These are phyloP conservation scores for Ptilorrhoa leucosticta DNA, from an alignment of 2,113 vertebrate species.

Conservation along the genomic window DNA sequence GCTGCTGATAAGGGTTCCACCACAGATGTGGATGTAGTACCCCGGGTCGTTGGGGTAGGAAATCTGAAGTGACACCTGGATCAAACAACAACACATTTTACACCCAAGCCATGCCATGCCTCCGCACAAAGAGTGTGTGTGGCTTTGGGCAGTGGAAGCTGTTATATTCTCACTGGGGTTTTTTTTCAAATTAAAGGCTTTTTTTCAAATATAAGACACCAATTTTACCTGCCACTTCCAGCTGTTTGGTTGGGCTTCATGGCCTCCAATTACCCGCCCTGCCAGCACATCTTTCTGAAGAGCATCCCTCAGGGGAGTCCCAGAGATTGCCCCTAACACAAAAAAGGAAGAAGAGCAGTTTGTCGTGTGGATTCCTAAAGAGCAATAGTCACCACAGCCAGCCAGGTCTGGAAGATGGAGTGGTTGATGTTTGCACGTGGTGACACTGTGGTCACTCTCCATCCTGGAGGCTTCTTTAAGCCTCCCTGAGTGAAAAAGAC, in stretches of 20 bases:
- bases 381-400: not conserved
- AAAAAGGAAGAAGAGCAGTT: not conserved
- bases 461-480: not conserved
- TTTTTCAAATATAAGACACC: not conserved
- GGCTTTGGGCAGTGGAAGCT: not conserved
- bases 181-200: not conserved
- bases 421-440: rapidly evolving
- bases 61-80: conserved; percentile 38
- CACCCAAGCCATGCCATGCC: not conserved
- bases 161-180: not conserved
- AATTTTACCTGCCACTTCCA: conserved; percentile 74
- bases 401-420: not conserved
- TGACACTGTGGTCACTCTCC: not conserved
- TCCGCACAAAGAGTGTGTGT: not conserved
- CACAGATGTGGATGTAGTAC: conserved; percentile 53
- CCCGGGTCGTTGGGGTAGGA: not conserved
- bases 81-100: not conserved
- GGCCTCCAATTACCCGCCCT: conserved; percentile 57
- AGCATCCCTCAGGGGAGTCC: not conserved
- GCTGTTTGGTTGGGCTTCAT: conserved; percentile 6
- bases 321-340: not conserved
- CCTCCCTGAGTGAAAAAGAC: not conserved
- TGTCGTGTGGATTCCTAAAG: not conserved
- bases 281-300: conserved; percentile 5
- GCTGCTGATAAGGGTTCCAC: conserved; percentile 22